Base-by-base conservation (phyloP, 2,113 vertebrate species). In the Syngnathus floridae region DNA sequence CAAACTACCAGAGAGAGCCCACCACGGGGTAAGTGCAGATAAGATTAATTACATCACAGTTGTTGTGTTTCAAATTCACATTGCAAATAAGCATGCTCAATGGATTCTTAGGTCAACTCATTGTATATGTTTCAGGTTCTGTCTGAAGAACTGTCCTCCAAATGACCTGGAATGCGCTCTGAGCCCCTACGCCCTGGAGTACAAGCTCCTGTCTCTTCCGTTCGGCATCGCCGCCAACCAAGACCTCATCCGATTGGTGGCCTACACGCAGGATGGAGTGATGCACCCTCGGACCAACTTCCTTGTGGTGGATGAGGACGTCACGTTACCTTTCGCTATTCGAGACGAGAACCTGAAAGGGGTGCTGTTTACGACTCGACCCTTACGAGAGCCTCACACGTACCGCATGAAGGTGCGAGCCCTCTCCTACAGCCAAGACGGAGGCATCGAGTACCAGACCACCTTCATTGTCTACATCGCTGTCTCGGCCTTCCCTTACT, bases 381-480 rank as follows among this genome's bases (percentile, higher is more conserved):
- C 92, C 0, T 90, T 99, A 1, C 90, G 76, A 5, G 87, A 98
- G 78, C 90, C 95, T 0, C 91, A 90, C 82, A 97, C 95, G 0
- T 96, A 95, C 84, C 92, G 92, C 75, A 93, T 99, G 93, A 92
- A 93, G 81, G 96, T 99, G 5, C 90, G 93, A 63, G 95, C 97
- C 11, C 81, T 93, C 12, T 99, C 95, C 43, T 96, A 94, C 85
- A 82, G 92, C 2, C 62, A 72, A 0, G 91, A 92, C 0, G 90
- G 96, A 21, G 91, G 82, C 59, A 81, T 99, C 0, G 97, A 99
- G 65, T 98, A 99, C 69, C 96, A 92, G 90, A 99, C 95, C 14
- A 95, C 96, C 22, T 99, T 99, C 88, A 94, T 99, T 17, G 92
- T 99, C n/a, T 98, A 98, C 73, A 95, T 99, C 68, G 93, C 96